These are phyloP conservation scores for Caenorhabditis doughertyi DNA, from an alignment of 2,888 invertebrate genomes.

Conservation along the genomic window DNA sequence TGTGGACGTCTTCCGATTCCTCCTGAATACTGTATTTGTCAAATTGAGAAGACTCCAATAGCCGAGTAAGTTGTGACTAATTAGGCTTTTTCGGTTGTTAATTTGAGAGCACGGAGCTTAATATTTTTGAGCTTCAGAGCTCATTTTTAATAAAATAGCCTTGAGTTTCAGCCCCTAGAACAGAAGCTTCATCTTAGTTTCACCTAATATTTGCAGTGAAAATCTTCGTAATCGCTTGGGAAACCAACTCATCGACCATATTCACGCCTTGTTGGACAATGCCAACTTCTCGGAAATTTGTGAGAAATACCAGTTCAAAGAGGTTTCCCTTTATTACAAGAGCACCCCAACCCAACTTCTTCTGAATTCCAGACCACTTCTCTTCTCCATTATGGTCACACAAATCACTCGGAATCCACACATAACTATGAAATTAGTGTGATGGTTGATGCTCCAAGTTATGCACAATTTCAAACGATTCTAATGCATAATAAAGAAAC, in stretches of 20 bases:
- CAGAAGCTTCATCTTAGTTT: no score
- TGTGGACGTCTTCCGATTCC: slow-evolving; percentile 65
- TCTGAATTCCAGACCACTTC: background rate
- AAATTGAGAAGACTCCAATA: slow-evolving; percentile 18
- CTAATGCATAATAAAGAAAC: slow-evolving; percentile 13
- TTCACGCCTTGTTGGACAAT: slow-evolving; percentile 2
- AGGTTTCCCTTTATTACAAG: background rate
- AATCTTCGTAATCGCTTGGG: slow-evolving; percentile 22
- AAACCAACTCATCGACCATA: slow-evolving; percentile 13
- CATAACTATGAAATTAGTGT: slow-evolving; percentile 37
- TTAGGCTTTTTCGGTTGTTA: no score
- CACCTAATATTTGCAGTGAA: slow-evolving; percentile 21
- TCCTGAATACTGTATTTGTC: slow-evolving; percentile 68
- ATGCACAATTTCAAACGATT: slow-evolving; percentile 25
- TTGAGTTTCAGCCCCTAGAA: no score
- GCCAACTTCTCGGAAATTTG: slow-evolving; percentile 22
- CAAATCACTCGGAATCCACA: slow-evolving; percentile 11
- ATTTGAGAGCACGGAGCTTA: background rate
- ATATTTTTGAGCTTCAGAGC: no score
- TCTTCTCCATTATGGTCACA: slow-evolving; percentile 24
- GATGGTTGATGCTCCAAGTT: slow-evolving; percentile 16
- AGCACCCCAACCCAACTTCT: no score
- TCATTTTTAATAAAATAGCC: no score
- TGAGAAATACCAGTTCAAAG: slow-evolving; percentile 18
- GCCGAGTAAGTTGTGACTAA: slow-evolving; percentile 20